Evolutionary conservation across 2,113 vertebrate species (phyloP).

Genomic region (Circaetus cinerascens): DNA sequence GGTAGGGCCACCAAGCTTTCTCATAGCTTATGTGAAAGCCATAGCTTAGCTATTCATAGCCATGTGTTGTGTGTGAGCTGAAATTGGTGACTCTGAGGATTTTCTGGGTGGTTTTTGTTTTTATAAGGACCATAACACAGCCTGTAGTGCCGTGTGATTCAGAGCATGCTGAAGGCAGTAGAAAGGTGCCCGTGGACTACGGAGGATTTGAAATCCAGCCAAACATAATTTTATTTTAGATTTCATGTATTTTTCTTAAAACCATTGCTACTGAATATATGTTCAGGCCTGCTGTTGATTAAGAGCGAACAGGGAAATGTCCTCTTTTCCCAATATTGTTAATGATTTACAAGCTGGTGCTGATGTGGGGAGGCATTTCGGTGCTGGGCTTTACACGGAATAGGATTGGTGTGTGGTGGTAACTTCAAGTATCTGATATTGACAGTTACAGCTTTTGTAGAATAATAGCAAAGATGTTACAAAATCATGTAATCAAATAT

Average conservation of each 20-base stretch:
- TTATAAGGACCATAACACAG: not conserved
- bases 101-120: not conserved
- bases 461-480: not conserved
- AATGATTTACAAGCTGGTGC: not conserved
- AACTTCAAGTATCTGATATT: not conserved
- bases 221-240: not conserved
- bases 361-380: not conserved
- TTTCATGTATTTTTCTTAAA: not conserved
- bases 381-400: not conserved
- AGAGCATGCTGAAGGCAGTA: not conserved
- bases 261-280: not conserved
- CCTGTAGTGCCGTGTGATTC: rapidly evolving
- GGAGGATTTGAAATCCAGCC: not conserved
- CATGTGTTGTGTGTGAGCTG: not conserved
- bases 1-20: not conserved
- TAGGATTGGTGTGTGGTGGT: not conserved
- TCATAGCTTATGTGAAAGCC: rapidly evolving
- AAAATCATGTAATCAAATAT: not conserved
- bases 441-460: not conserved
- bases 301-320: not conserved
- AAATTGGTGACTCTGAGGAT: not conserved
- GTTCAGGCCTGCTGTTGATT: not conserved
- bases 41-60: not conserved
- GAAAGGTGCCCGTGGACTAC: not conserved
- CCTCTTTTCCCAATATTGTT: not conserved